A percentile compares a stretch with the other conserved stretches of the same genome.
phyloP scores from a whole-genome alignment of 2,113 vertebrate genomes.

The Scartelaos histophorus region DNA sequence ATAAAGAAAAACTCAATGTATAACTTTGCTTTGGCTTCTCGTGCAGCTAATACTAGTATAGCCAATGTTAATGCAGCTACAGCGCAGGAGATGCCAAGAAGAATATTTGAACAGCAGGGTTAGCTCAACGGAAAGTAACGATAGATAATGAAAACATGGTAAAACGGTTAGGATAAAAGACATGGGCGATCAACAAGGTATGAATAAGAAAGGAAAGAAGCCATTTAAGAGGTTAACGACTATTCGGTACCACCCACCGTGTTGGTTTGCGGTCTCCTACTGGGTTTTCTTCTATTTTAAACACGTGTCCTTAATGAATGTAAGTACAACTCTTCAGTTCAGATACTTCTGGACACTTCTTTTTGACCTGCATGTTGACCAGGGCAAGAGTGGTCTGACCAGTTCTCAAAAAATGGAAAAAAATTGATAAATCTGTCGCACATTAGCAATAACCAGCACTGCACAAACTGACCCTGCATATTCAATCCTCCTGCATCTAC shows the following conservation, averaged over 20 bases:
- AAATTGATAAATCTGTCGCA: no score
- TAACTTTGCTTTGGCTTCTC: constrained; percentile 20
- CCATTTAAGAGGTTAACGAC: neutral
- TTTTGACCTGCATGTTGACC: no score
- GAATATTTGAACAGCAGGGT: neutral
- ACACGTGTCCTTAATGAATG: neutral
- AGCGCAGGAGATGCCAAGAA: neutral
- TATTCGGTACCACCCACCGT: neutral
- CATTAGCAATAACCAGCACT: constrained; percentile 38
- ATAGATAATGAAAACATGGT: neutral
- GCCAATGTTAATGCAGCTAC: neutral
- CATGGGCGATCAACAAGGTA: no score
- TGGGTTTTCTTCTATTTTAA: neutral
- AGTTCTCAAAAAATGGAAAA: no score
- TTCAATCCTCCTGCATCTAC: neutral
- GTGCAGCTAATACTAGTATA: neutral
- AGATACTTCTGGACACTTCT: neutral
- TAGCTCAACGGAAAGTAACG: neutral
- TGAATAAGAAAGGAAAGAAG: no score
- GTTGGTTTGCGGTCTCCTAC: neutral
- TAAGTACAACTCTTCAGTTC: neutral
- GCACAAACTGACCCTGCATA: constrained; percentile 50
- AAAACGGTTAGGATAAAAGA: no score
- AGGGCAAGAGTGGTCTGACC: no score
- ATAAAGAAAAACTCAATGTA: constrained; percentile 23